Evolutionary conservation across 2,113 vertebrate genomes (phyloP).

Genomic region (Sinocyclocheilus anophthalmus): DNA sequence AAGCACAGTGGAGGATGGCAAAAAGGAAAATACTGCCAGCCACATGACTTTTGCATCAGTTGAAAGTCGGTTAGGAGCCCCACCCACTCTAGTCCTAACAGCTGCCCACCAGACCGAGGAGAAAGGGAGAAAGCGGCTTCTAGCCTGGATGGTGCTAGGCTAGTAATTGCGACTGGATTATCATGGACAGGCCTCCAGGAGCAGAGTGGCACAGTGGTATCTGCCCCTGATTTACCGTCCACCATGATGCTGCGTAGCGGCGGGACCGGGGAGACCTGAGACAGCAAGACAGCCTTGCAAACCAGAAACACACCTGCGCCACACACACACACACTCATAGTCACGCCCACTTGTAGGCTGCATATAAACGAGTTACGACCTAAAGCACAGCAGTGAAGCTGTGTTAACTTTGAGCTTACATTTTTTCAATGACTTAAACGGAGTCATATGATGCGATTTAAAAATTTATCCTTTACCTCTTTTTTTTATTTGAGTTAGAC

Average conservation of each 20-base stretch:
- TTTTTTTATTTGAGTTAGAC: no score
- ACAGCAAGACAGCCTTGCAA: conserved; percentile 59
- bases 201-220: conserved; percentile 89
- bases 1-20: not conserved
- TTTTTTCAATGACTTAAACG: no score
- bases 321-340: no score
- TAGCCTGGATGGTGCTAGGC: conserved; percentile 90
- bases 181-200: conserved; percentile 95
- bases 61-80: conserved; percentile 70
- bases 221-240: conserved; percentile 93
- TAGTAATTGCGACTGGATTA: conserved; percentile 96
- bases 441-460: no score
- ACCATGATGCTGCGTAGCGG: conserved; percentile 88
- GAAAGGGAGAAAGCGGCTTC: conserved; percentile 97
- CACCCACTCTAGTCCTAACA: conserved; percentile 97
- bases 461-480: no score
- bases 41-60: conserved; percentile 66
- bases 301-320: conserved; percentile 37
- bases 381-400: no score
- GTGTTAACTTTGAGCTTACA: no score
- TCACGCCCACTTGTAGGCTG: no score
- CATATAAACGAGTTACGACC: no score
- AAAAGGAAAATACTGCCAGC: conserved; percentile 16
- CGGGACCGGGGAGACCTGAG: conserved; percentile 92
- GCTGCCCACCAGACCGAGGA: no score